phyloP scores from a whole-genome alignment of 2,797 vertebrate species.

The Gymnocypris eckloni region DNA sequence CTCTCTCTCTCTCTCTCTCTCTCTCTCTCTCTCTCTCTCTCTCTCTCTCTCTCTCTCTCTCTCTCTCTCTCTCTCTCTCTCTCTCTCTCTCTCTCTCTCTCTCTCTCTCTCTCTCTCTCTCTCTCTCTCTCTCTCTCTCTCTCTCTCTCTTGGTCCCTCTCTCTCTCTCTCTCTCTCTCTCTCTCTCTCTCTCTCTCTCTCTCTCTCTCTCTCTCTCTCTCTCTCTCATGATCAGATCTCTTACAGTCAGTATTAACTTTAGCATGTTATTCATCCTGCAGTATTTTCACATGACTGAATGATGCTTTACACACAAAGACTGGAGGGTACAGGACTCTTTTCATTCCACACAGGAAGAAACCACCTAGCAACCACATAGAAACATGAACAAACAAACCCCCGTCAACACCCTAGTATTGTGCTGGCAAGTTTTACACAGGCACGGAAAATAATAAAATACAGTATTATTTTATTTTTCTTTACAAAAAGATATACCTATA shows the following conservation, averaged over 20 bases:
- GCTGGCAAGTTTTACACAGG: background rate
- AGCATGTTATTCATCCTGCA: background rate
- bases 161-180: background rate
- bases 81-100: too few relatives aligned
- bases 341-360: background rate
- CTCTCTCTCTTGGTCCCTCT: background rate
- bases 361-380: background rate
- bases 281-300: background rate
- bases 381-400: background rate
- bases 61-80: too few relatives aligned
- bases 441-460: background rate
- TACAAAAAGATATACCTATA: background rate
- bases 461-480: background rate
- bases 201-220: background rate
- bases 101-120: too few relatives aligned
- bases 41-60: too few relatives aligned
- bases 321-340: background rate
- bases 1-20: too few relatives aligned
- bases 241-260: background rate
- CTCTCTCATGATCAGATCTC: background rate
- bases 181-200: background rate
- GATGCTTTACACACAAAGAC: background rate
- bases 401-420: background rate
- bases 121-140: too few relatives aligned
- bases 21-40: too few relatives aligned